phyloP scores from a whole-genome alignment of 2,113 vertebrate species.

The Malurus melanocephalus region DNA sequence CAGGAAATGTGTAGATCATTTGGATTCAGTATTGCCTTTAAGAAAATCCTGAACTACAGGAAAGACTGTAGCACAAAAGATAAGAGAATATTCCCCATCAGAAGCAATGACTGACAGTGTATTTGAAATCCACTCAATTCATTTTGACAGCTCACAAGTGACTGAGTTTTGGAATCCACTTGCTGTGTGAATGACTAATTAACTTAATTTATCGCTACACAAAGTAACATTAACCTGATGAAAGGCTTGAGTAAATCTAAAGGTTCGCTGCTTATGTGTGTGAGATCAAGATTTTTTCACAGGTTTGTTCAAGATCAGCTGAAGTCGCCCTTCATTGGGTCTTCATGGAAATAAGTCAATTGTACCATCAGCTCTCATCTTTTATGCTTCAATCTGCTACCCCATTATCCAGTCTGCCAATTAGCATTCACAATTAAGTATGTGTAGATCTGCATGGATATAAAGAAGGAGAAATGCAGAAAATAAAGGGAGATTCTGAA shows the following conservation, averaged over 20 bases:
- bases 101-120: slow-evolving; percentile 26
- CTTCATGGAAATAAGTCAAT: neutral
- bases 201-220: slow-evolving; percentile 2
- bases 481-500: neutral
- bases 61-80: neutral
- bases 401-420: neutral
- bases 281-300: neutral
- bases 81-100: neutral
- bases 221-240: neutral
- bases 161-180: slow-evolving; percentile 3
- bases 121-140: slow-evolving; percentile 28
- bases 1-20: neutral
- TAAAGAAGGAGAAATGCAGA: neutral
- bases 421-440: neutral
- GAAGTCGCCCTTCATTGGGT: neutral
- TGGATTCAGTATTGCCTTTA: neutral
- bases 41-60: neutral
- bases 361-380: too few relatives aligned
- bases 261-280: neutral
- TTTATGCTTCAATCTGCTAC: neutral
- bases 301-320: neutral
- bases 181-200: slow-evolving; percentile 16
- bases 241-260: neutral
- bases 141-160: slow-evolving; percentile 30
- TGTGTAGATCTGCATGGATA: neutral